Evolutionary conservation across 1,140 invertebrate genomes (phyloP).

Genomic region (Archivesica marissinica): DNA sequence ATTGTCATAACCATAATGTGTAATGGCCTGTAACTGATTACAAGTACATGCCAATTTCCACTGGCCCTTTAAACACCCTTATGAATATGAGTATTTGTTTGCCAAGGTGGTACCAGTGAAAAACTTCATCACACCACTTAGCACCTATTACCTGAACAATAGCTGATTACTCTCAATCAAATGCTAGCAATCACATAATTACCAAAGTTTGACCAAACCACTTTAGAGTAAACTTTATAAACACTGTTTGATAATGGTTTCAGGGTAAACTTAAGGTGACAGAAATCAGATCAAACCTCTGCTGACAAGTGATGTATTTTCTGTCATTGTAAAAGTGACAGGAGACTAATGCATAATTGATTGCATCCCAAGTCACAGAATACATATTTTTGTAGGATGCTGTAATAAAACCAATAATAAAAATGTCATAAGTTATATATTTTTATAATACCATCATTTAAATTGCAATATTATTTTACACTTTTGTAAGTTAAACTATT

Average conservation of each 20-base stretch:
- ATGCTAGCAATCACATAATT: background rate
- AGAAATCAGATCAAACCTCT: background rate
- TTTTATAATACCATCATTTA: no score
- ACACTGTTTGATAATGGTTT: constrained; percentile 12
- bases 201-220: constrained; percentile 3
- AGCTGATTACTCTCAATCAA: background rate
- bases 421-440: no score
- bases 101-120: background rate
- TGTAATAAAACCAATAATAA: constrained; percentile 15
- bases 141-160: background rate
- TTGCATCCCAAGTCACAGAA: background rate
- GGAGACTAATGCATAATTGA: constrained; percentile 47
- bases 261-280: background rate
- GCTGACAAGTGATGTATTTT: constrained; percentile 52
- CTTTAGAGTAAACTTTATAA: background rate
- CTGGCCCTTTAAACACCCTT: background rate
- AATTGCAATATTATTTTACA: no score
- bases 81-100: constrained; percentile 5
- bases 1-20: constrained; percentile 32
- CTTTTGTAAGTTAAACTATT: no score
- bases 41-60: constrained; percentile 27
- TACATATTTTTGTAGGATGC: background rate
- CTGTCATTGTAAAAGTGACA: constrained; percentile 55
- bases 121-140: background rate
- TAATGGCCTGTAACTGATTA: constrained; percentile 17